phyloP scores from a whole-genome alignment of 2,797 vertebrate species.

The Coccyzus lansbergi region DNA sequence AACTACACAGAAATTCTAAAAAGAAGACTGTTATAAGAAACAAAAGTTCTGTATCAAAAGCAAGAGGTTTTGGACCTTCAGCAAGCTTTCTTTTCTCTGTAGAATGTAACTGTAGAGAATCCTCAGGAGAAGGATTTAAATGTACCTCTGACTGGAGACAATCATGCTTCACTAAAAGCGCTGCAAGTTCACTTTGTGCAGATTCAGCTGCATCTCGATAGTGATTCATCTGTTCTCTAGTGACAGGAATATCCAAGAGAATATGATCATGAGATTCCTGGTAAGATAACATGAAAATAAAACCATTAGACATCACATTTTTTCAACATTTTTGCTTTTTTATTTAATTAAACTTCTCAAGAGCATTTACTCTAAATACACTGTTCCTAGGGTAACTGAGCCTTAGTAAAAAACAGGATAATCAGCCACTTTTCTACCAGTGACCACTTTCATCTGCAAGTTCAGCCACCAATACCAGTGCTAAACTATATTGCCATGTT shows the following conservation, averaged over 20 bases:
- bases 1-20: background rate
- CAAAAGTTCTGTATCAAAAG: background rate
- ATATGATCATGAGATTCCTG: slow-evolving; percentile 51
- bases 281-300: background rate
- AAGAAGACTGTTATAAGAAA: background rate
- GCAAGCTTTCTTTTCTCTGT: background rate
- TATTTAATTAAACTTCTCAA: background rate
- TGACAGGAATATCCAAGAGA: slow-evolving; percentile 66
- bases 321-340: background rate
- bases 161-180: slow-evolving; percentile 79
- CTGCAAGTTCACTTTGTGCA: slow-evolving; percentile 82
- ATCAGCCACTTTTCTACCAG: background rate
- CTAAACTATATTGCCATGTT: background rate
- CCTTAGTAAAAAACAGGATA: background rate
- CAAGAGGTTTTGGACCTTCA: background rate
- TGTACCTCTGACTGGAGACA: slow-evolving; percentile 79
- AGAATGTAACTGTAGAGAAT: background rate
- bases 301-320: background rate
- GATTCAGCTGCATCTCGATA: slow-evolving; percentile 80
- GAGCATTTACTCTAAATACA: background rate
- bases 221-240: slow-evolving; percentile 77
- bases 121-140: slow-evolving; percentile 1
- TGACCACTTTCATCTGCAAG: background rate
- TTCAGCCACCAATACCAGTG: background rate
- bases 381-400: background rate